Conservation (phyloP, 1,140 invertebrate species). For the Holcopasites calliopsidis region DNA sequence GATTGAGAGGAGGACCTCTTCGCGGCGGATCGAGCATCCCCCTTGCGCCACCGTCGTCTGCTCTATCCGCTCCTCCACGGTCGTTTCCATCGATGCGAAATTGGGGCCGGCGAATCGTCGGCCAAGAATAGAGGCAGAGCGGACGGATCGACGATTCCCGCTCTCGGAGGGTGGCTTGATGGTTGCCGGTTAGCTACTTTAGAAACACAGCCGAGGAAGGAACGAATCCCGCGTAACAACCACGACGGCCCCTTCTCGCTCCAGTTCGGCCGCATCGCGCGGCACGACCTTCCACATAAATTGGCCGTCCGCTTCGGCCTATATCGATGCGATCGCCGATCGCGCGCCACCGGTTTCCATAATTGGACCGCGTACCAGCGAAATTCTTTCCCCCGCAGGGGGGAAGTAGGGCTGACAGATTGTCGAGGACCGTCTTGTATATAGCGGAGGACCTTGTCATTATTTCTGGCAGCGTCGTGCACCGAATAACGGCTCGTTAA, state of each 20-base stretch:
- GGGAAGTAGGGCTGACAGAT: too few species aligned
- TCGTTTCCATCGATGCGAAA: constrained; percentile 60
- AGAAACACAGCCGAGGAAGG: background rate
- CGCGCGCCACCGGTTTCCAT: constrained; percentile 12
- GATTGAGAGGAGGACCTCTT: constrained; percentile 59
- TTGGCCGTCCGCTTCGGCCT: constrained; percentile 18
- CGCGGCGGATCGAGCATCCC: constrained; percentile 49
- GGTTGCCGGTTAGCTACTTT: background rate
- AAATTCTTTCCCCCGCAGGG: background rate
- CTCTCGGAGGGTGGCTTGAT: background rate
- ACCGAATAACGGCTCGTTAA: constrained; percentile 29
- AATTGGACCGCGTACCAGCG: background rate
- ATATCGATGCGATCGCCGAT: background rate
- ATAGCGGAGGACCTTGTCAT: background rate
- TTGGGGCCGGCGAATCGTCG: constrained; percentile 60
- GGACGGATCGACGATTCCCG: constrained; percentile 35
- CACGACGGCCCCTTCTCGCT: background rate
- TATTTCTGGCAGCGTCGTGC: background rate
- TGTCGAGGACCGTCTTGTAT: too few species aligned
- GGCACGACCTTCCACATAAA: constrained; percentile 3
- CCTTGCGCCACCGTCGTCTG: background rate
- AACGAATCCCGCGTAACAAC: constrained; percentile 33
- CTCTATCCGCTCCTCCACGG: background rate
- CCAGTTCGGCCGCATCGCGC: constrained; percentile 16
- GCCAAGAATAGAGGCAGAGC: constrained; percentile 45